Base-by-base conservation (phyloP, 2,113 vertebrate genomes). In the Todiramphus chloris region DNA sequence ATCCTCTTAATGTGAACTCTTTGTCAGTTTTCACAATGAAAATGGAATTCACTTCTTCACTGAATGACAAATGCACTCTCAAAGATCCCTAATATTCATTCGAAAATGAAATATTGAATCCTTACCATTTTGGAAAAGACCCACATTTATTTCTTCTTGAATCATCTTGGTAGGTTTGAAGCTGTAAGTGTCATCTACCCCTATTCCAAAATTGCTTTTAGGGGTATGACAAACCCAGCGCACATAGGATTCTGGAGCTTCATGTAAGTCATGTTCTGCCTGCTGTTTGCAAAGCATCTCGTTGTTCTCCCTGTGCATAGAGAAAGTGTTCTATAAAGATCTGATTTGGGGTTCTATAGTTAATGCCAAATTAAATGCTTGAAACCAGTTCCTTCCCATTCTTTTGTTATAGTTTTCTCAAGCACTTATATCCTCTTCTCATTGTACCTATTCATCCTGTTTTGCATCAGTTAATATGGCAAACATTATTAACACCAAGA, bases 71-170 rank as follows among this genome's bases (percentile, higher is more conserved):
- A 70, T 27, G 50, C 8, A 31, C 62, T 74, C 43, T 51, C 44
- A 51, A 83, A 69, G 56, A 50, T 67, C 12, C 19, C 39, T 68
- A 33, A 39, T 25, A 90, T 30, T 55, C 10, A 62, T 30, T 58
- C 16, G 9, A 50, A 75, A 44, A 80, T 5, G 3, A 62, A 41
- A 64, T n/a, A 30, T 58, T 58, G 62, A 76, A 82, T 48, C 16
- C 98, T 98, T 95, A 98, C 98, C 97, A 3, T 96, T 97, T n/a
- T 96, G 90, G 51, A 93, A 56, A 94, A 98, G 96, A 10, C 64
- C 60, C 13, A 98, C 63, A 2, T 46, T 41, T 73, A 96, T 66
- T 77, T 97, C 85, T 39, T 46, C 16, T 21, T 77, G 86, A 90
- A 98, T 92, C 4, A 39, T 27, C 44, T 84, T 58, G 30, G 96